Percentiles rank a stretch among this genome's conserved stretches.
Conservation (phyloP, 2,113 vertebrate genomes). For the Lathamus discolor region DNA sequence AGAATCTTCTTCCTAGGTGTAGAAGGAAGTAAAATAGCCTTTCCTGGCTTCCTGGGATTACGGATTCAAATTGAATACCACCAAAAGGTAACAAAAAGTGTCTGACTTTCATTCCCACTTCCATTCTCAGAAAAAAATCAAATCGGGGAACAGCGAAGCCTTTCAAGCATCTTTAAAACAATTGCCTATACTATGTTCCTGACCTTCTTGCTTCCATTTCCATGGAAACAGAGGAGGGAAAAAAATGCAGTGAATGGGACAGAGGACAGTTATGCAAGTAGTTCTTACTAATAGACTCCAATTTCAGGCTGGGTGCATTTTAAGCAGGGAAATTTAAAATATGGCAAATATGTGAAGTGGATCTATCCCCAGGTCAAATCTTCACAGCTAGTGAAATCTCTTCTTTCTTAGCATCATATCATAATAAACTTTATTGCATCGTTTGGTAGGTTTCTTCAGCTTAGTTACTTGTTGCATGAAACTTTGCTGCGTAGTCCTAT, state of each 20-base stretch:
- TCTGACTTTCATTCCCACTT: neutral
- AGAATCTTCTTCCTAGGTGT: neutral
- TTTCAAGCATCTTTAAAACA: constrained; percentile 14
- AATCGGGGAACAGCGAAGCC: neutral
- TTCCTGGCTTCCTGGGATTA: neutral
- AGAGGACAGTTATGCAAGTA: neutral
- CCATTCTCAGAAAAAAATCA: neutral
- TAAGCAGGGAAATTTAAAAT: neutral
- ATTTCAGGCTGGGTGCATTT: neutral
- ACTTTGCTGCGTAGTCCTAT: neutral
- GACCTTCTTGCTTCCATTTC: neutral
- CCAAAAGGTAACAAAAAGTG: neutral
- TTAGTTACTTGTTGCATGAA: neutral
- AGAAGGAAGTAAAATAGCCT: neutral
- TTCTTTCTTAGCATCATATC: neutral
- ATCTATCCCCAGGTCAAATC: neutral
- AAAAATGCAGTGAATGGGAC: neutral
- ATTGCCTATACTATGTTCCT: neutral
- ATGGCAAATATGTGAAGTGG: neutral
- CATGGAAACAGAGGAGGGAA: constrained; percentile 4
- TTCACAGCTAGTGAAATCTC: neutral
- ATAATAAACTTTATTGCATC: neutral
- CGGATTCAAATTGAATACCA: neutral
- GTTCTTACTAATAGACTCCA: neutral
- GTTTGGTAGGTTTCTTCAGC: neutral